Evolutionary conservation across 1,140 invertebrate species (phyloP).

Genomic region (Phocides pigmalion): DNA sequence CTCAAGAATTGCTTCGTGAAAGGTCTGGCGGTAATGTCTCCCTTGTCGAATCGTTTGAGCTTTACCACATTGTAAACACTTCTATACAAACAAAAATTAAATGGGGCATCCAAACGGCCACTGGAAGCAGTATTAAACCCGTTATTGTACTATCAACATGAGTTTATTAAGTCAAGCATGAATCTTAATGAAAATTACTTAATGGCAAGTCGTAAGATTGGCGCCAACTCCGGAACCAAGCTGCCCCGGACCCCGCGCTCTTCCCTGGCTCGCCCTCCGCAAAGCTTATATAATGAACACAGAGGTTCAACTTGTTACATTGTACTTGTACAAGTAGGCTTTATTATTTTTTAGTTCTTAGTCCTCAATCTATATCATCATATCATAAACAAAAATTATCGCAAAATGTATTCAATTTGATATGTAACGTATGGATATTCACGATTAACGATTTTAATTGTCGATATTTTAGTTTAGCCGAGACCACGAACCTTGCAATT

Average conservation of each 20-base stretch:
- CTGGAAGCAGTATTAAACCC: neutral
- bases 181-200: constrained; percentile 62
- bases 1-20: too few relatives aligned
- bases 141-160: neutral
- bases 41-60: too few relatives aligned
- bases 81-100: neutral
- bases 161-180: constrained; percentile 48
- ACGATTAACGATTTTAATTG: too few relatives aligned
- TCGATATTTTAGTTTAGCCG: too few relatives aligned
- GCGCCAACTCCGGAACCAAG: constrained; percentile 44
- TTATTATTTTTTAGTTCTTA: too few relatives aligned
- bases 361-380: too few relatives aligned
- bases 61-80: neutral
- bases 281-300: neutral
- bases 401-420: too few relatives aligned
- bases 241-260: constrained; percentile 17
- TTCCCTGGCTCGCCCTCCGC: constrained; percentile 15
- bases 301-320: constrained; percentile 11
- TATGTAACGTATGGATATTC: too few relatives aligned
- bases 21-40: too few relatives aligned
- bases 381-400: too few relatives aligned
- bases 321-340: too few relatives aligned
- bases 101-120: neutral
- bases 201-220: constrained; percentile 59
- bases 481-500: too few relatives aligned